Conservation (phyloP, 2,113 vertebrate genomes). For the Leucopsar rothschildi region DNA sequence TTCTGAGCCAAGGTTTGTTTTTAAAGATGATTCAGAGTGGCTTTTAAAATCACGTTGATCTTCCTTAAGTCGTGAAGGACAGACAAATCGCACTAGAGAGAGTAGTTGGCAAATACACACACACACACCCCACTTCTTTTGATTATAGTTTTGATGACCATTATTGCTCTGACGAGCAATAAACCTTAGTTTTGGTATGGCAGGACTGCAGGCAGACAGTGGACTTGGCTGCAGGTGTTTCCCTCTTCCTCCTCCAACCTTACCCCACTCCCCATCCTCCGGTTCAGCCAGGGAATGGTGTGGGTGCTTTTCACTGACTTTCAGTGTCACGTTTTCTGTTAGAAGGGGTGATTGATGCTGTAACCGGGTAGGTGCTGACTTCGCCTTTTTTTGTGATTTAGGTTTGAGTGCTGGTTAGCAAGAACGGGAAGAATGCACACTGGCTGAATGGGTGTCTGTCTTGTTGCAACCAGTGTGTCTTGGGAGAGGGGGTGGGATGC, state of each 20-base stretch:
- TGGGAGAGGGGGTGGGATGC: neutral
- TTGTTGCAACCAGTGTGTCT: neutral
- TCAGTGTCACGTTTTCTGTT: neutral
- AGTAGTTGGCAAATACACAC: neutral
- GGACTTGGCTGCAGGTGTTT: neutral
- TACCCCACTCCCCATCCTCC: fast-evolving
- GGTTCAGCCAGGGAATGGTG: neutral
- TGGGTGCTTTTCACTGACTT: neutral
- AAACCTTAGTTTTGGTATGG: neutral
- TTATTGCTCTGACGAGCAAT: neutral
- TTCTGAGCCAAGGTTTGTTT: neutral
- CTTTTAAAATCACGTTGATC: neutral
- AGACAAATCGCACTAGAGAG: fast-evolving
- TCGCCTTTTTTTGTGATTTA: neutral
- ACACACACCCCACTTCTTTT: neutral
- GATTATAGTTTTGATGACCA: neutral
- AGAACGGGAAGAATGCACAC: neutral
- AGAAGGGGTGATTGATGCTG: neutral
- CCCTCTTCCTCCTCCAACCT: neutral
- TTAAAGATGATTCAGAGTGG: neutral
- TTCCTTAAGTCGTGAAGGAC: neutral
- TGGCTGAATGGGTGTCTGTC: neutral
- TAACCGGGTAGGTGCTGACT: neutral
- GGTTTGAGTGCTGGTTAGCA: neutral
- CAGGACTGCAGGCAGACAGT: neutral